A percentile compares a stretch with the other conserved stretches of the same genome.
Evolutionary conservation across 1,140 invertebrate species (phyloP).

Genomic region (Ganaspis sp.): DNA sequence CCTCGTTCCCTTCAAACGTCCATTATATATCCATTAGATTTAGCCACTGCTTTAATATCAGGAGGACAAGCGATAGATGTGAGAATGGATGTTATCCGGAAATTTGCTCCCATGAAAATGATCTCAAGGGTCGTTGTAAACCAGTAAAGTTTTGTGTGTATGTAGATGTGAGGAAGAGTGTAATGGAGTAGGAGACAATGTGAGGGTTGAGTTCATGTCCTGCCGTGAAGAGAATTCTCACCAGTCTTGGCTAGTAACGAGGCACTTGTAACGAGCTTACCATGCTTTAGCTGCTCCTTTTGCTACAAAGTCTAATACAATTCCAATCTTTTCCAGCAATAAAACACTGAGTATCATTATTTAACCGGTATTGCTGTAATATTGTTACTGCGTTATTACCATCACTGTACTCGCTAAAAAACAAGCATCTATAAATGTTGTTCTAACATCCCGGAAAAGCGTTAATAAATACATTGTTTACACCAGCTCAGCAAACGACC

Average conservation of each 20-base stretch:
- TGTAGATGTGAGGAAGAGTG: neutral
- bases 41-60: slow-evolving; percentile 27
- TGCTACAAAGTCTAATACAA: neutral
- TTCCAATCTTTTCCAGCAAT: neutral
- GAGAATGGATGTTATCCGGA: slow-evolving; percentile 6
- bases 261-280: neutral
- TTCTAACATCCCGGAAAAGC: too few relatives aligned
- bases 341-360: too few relatives aligned
- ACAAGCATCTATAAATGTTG: too few relatives aligned
- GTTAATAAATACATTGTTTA: too few relatives aligned
- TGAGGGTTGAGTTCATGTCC: neutral
- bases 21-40: slow-evolving; percentile 27
- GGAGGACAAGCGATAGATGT: neutral
- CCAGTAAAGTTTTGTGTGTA: neutral
- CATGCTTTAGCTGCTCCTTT: neutral
- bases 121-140: slow-evolving; percentile 8
- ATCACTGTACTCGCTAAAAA: too few relatives aligned
- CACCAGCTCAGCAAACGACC: too few relatives aligned
- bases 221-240: neutral
- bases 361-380: too few relatives aligned
- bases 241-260: slow-evolving; percentile 15
- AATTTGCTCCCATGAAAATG: slow-evolving; percentile 20
- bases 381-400: too few relatives aligned
- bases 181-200: neutral
- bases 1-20: neutral